Conservation (phyloP, 2,888 invertebrate species). For the Dorcus parallelipipedus region DNA sequence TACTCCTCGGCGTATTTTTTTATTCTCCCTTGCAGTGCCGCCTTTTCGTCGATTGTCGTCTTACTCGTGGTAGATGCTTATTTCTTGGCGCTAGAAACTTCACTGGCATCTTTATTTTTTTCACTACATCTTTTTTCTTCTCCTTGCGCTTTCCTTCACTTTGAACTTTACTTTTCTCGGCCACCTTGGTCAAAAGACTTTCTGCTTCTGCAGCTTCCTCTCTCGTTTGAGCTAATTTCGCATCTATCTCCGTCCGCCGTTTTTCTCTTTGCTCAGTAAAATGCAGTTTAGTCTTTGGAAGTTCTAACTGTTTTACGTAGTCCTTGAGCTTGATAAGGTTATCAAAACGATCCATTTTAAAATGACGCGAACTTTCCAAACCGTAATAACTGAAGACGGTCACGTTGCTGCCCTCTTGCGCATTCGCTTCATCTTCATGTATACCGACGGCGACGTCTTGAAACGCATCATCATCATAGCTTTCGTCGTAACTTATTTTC, state of each 20-base stretch:
- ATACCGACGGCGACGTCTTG: too few species aligned
- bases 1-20: slow-evolving; percentile 2
- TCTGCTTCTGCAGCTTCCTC: background rate
- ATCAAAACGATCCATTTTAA: background rate
- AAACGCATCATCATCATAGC: background rate
- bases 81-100: background rate
- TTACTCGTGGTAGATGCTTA: background rate
- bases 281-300: background rate
- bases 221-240: background rate
- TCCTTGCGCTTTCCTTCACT: background rate
- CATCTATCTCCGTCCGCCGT: background rate
- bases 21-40: background rate
- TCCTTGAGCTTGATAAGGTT: background rate
- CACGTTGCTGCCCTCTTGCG: too few species aligned
- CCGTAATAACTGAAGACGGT: too few species aligned
- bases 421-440: too few species aligned
- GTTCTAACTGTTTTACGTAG: background rate
- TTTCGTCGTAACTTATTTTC: background rate
- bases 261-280: background rate
- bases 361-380: too few species aligned
- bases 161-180: background rate
- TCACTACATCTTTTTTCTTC: background rate
- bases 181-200: background rate
- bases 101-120: background rate
- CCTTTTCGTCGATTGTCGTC: background rate